phyloP scores from a whole-genome alignment of 2,113 vertebrate species.

The Canis aureus region DNA sequence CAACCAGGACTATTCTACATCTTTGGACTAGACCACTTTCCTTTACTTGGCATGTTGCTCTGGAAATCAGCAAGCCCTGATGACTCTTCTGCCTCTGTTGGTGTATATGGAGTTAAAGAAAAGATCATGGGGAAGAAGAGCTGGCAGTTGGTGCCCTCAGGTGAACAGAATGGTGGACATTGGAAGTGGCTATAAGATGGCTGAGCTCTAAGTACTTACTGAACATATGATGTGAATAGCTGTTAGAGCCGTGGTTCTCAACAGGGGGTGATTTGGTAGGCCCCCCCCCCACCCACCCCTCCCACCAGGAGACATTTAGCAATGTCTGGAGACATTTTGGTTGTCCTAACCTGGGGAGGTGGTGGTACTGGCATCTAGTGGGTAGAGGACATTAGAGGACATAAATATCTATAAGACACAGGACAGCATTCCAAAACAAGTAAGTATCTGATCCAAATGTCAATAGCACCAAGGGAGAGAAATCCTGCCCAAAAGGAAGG shows the following conservation, averaged over 20 bases:
- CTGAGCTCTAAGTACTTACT: neutral
- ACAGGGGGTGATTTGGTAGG: rapidly evolving
- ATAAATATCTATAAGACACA: neutral
- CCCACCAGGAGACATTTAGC: neutral
- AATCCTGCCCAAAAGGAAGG: neutral
- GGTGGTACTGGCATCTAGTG: neutral
- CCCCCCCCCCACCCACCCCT: neutral
- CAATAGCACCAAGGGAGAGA: neutral
- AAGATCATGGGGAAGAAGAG: neutral
- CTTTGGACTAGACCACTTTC: neutral
- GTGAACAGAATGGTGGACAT: neutral
- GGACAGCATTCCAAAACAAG: neutral
- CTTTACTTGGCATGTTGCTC: neutral
- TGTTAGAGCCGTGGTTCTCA: neutral
- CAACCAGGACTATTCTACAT: neutral
- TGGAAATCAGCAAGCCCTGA: neutral
- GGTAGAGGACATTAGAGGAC: neutral
- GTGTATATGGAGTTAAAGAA: neutral
- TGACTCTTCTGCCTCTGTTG: neutral
- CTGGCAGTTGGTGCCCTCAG: neutral
- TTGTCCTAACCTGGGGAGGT: neutral
- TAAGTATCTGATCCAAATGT: neutral
- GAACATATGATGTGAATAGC: neutral
- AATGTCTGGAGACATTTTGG: neutral
- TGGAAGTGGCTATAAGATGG: neutral